Percentiles rank a stretch among this genome's conserved stretches.
Conservation (phyloP, 2,797 vertebrate genomes). For the Micromesistius poutassou region DNA sequence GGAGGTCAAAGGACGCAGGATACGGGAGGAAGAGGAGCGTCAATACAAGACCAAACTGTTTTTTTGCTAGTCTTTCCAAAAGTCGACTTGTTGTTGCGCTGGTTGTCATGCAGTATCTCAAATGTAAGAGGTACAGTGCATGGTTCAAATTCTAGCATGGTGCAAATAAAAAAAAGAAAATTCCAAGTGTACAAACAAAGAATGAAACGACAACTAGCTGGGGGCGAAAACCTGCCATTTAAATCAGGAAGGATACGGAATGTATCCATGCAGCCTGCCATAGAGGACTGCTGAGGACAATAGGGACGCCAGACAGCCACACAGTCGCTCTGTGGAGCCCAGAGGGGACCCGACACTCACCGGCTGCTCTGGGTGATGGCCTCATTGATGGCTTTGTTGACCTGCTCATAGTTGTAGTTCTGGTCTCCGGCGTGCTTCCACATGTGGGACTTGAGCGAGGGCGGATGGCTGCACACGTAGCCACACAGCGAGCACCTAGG, state of each 20-base stretch:
- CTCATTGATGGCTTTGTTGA: slow-evolving; percentile 96
- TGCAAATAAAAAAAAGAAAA: too few species aligned
- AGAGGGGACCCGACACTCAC: slow-evolving; percentile 57
- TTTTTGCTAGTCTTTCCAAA: not conserved
- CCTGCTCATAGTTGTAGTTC: slow-evolving; percentile 99
- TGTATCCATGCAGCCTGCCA: too few species aligned
- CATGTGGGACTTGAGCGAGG: slow-evolving; percentile 98
- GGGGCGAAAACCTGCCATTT: too few species aligned
- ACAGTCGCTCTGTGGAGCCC: too few species aligned
- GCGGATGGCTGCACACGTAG: slow-evolving; percentile 96
- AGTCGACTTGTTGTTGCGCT: not conserved
- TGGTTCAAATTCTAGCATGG: too few species aligned
- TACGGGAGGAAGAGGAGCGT: not conserved
- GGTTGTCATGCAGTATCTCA: too few species aligned
- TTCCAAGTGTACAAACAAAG: too few species aligned
- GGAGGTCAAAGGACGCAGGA: not conserved
- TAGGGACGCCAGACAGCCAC: not conserved
- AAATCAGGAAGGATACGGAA: too few species aligned
- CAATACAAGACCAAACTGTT: not conserved
- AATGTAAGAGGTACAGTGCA: too few species aligned
- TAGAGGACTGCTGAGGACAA: not conserved
- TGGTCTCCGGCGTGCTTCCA: slow-evolving; percentile 99
- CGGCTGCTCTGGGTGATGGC: slow-evolving; percentile 93
- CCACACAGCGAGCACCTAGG: slow-evolving; percentile 95
- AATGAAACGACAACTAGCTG: too few species aligned